These are phyloP conservation scores for Periophthalmus modestus DNA, from an alignment of 2,113 vertebrate species.

Conservation along the genomic window DNA sequence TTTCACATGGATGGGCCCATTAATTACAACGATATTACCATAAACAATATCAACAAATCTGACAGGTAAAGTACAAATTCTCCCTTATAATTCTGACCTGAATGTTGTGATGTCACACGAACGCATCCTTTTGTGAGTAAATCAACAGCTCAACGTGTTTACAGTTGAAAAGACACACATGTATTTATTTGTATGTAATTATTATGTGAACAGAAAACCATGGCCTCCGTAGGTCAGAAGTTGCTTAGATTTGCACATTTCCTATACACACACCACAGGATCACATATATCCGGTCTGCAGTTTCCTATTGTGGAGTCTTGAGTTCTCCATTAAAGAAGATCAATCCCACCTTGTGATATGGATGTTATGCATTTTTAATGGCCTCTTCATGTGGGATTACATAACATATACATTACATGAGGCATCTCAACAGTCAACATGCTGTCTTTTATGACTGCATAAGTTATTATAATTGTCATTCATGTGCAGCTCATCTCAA, in stretches of 20 bases:
- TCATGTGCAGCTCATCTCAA: slow-evolving; percentile 4
- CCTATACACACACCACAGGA: slow-evolving; percentile 14
- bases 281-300: slow-evolving; percentile 43
- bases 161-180: no score
- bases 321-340: slow-evolving; percentile 51
- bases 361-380: slow-evolving; percentile 56
- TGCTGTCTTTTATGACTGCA: not conserved
- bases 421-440: not conserved
- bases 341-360: slow-evolving; percentile 24
- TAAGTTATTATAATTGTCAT: not conserved
- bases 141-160: not conserved
- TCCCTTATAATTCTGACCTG: no score
- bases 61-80: no score
- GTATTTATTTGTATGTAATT: not conserved
- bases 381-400: slow-evolving; percentile 11
- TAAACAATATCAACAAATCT: no score
- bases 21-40: no score
- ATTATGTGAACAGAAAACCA: not conserved
- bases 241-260: slow-evolving; percentile 17
- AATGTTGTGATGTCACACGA: no score
- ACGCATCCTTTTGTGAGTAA: not conserved
- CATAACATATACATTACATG: not conserved
- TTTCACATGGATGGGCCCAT: no score
- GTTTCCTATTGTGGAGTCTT: slow-evolving; percentile 39
- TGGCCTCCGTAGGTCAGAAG: not conserved